Conservation (phyloP, 2,113 vertebrate species). For the Rhegmatorhina hoffmannsi region DNA sequence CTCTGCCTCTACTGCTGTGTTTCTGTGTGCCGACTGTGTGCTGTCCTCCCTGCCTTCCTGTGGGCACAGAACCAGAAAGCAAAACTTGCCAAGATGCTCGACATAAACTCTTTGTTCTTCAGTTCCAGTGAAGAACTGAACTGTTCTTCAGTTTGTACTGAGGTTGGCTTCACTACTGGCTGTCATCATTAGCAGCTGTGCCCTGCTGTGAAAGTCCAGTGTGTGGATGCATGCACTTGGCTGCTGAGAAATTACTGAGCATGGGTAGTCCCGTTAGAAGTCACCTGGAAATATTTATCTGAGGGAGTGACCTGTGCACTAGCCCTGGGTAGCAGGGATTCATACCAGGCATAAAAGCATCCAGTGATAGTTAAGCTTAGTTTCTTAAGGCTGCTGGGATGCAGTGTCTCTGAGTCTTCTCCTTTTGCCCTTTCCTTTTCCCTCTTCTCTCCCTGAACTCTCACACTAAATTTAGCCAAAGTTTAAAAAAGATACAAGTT, state of each 20-base stretch:
- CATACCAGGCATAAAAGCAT: background rate
- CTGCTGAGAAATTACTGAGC: background rate
- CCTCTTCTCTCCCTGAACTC: background rate
- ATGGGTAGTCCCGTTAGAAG: background rate
- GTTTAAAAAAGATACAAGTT: background rate
- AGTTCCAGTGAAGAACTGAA: background rate
- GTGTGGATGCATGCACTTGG: accelerated
- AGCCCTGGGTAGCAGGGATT: background rate
- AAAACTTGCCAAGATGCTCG: background rate
- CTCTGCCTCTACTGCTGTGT: background rate
- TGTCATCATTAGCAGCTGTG: background rate
- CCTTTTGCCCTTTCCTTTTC: background rate
- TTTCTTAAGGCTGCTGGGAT: background rate
- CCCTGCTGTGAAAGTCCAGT: background rate
- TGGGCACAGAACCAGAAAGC: background rate
- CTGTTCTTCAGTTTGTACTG: background rate
- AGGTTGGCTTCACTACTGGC: background rate
- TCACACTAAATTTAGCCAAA: background rate
- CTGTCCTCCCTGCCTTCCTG: background rate
- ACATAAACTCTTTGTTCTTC: background rate
- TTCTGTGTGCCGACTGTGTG: accelerated
- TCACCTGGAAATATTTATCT: background rate
- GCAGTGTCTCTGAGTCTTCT: background rate
- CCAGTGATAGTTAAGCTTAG: background rate
- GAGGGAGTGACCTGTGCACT: background rate